Base-by-base conservation (phyloP, 1,140 invertebrate genomes). In the Euura saliciscinereae region DNA sequence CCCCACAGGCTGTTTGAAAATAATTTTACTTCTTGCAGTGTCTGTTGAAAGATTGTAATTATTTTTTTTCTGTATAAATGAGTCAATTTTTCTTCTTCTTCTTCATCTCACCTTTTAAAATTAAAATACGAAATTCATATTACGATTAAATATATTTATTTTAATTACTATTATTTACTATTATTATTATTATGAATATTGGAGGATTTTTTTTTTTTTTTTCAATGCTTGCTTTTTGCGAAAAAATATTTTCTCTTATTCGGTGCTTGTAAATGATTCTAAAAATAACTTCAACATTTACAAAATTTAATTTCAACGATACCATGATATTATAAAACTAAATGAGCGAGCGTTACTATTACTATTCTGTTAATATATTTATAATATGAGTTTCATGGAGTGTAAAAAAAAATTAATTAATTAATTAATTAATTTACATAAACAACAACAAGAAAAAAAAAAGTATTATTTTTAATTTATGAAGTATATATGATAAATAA, bases 391-490 rank as follows among this genome's bases (percentile, higher is more conserved):
- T 67, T 67, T 7, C 65, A 72, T 68, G 75, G 77, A 68, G 65
- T 78, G 72, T 72, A 78, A 76, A 77, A 79, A 76, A 74, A 75
- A 72, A 75, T 59, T 8, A 59, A 28, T 28, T 28, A 28, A 28
- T 28, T 28, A 28, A 28, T 28, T 28, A 28, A 28, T 28, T 28
- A 28, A 28, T 28, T 28, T n/a, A 59, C 13, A 6, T 59, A 59
- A 11, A 59, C 51, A 59, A 11, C 3, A 28, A 28, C 28, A 28
- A 28, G 28, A 28, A 2, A 78, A 71, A 73, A 71, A 69, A 77
- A 85, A 87, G 85, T 87, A 87, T 87, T 86, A 85, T 80, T 82
- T 82, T 80, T 78, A 83, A 79, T 78, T 80, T 85, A 80, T 78
- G 73, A 28, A 28, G 28, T 28, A 28, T 28, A 28, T 28, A 28